Evolutionary conservation across 2,888 invertebrate genomes (phyloP).

Genomic region (Ichneumoninae sp.): DNA sequence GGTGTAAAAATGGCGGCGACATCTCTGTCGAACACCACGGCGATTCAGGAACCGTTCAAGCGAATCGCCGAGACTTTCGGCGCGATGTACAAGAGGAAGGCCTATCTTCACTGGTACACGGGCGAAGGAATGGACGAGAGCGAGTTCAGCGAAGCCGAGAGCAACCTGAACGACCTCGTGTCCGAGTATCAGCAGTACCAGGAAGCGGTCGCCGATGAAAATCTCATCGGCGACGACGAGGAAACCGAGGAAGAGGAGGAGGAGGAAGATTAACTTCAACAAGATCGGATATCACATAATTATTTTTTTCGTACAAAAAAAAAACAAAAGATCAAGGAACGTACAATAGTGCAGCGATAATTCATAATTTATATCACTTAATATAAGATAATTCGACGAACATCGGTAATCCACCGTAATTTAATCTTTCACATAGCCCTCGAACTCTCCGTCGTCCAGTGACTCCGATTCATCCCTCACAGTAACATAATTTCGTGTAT

Average conservation of each 20-base stretch:
- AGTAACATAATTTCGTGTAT: neutral
- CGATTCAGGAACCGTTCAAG: slow-evolving; percentile 94
- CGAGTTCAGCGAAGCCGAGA: slow-evolving; percentile 97
- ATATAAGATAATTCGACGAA: neutral
- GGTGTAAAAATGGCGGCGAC: slow-evolving; percentile 94
- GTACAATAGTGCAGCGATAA: slow-evolving; percentile 19
- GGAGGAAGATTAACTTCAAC: slow-evolving; percentile 31
- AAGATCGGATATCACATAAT: slow-evolving; percentile 42
- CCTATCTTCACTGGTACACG: slow-evolving; percentile 98
- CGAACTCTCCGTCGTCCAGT: neutral
- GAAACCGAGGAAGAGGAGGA: slow-evolving; percentile 56
- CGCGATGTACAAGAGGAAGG: slow-evolving; percentile 96
- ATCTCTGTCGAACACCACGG: slow-evolving; percentile 93
- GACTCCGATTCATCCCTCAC: neutral
- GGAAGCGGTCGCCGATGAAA: slow-evolving; percentile 93
- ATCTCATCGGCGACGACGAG: slow-evolving; percentile 84
- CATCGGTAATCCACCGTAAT: slow-evolving; percentile 1
- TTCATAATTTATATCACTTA: slow-evolving; percentile 18
- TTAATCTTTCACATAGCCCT: neutral
- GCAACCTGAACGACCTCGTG: slow-evolving; percentile 95
- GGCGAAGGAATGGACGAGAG: slow-evolving; percentile 98
- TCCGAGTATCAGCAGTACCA: slow-evolving; percentile 97
- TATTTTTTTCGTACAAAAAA: slow-evolving; percentile 34
- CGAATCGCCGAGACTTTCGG: slow-evolving; percentile 92
- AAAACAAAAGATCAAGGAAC: slow-evolving; percentile 22